Evolutionary conservation across 2,888 invertebrate species (phyloP), one percentile per base, ranked within the genome.

Genomic region (Drosophila dives): DNA sequence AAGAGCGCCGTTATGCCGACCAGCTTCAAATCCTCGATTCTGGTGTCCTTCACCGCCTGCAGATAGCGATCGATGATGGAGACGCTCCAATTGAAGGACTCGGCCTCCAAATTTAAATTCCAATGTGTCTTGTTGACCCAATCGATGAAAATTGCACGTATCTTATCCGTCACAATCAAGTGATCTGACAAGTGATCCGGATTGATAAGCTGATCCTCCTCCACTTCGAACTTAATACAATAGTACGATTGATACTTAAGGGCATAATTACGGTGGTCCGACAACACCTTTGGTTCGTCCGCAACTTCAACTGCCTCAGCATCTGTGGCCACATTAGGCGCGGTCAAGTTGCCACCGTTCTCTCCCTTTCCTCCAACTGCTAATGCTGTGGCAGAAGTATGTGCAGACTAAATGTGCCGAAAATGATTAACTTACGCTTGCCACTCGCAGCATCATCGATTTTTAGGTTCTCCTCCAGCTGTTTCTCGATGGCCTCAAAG

Each of bases 51-150:
- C 42, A 94, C 94, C 3, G 92, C 93, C 77, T 93, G 93, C 65
- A 99, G 94, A 94, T 97, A 99, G 91, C 98, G 94, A 94, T 99
- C 99, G 83, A 99, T 94, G 20, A 98, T 96, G 79, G 96, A 96
- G 62, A 99, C 95, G 64, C 98, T 95, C 89, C 99, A 93, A 92
- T 98, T 98, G 72, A 98, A 95, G 11, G 99, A 99, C 93, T 99
- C 99, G 62, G 96, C 95, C n/a, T 96, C 94, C 61, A 98, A 94
- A 75, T 96, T 95, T 93, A 98, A 99, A 90, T 97, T 96, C 56
- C 95, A 93, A 84, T 98, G 98, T 10, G 99, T 98, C 90, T 98
- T 98, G 23, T 97, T 96, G 61, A 99, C 94, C 99, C 99, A 99
- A 92, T 99, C 98, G 70, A 99, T 94, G 20, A 99, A 94, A 56